Conservation (phyloP, 2,888 invertebrate species). For the Aricia artaxerxes region DNA sequence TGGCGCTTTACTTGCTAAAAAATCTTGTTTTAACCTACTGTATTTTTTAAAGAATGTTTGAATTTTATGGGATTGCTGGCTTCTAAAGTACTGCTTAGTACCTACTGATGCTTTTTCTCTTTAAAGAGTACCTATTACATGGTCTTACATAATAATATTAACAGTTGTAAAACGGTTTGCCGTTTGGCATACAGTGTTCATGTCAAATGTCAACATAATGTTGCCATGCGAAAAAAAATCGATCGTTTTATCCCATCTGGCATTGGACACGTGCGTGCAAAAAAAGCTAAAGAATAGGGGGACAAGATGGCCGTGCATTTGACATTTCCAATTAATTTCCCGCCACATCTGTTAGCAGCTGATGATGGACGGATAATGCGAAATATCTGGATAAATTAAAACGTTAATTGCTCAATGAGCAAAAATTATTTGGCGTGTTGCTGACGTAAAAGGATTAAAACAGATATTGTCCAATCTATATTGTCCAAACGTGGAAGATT, state of each 20-base stretch:
- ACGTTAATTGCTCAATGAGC: conserved; percentile 33
- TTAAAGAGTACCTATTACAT: neutral
- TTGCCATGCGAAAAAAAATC: conserved; percentile 56
- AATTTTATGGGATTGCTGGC: too few relatives aligned
- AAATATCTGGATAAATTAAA: conserved; percentile 51
- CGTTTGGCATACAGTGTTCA: conserved; percentile 50
- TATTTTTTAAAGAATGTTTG: too few relatives aligned
- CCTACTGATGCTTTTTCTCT: neutral
- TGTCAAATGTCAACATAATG: conserved; percentile 55
- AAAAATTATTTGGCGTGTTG: neutral
- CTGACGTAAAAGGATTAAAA: neutral
- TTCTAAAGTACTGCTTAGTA: neutral
- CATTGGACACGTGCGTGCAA: conserved; percentile 72
- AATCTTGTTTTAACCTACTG: too few relatives aligned
- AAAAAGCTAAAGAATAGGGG: conserved; percentile 67
- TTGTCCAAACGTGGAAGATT: too few relatives aligned
- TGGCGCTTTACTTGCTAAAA: too few relatives aligned
- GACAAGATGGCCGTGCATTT: conserved; percentile 78
- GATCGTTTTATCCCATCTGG: conserved; percentile 68
- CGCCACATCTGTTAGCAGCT: conserved; percentile 79
- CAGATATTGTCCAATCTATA: too few relatives aligned
- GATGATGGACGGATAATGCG: conserved; percentile 64
- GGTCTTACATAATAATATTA: neutral
- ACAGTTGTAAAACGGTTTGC: conserved; percentile 44
- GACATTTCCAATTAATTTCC: conserved; percentile 81